phyloP scores from a whole-genome alignment of 2,888 invertebrate species.

The Drosophila quasianomalipes region DNA sequence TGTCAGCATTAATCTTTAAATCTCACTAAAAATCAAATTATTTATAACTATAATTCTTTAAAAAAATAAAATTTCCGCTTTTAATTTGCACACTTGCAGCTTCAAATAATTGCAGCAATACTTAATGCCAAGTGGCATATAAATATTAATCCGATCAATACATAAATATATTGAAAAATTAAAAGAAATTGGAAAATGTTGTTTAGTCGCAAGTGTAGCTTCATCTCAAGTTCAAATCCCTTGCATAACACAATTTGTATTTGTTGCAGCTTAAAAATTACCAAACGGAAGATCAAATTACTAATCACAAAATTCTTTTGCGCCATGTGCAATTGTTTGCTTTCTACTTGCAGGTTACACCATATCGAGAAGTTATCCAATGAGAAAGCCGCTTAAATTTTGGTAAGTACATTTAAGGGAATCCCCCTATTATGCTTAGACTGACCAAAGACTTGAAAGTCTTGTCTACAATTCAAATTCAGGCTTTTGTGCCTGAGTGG shows the following conservation, averaged over 20 bases:
- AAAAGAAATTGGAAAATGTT: neutral
- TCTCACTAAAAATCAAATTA: neutral
- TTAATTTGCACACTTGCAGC: constrained; percentile 49
- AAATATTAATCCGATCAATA: constrained; percentile 53
- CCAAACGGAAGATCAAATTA: constrained; percentile 55
- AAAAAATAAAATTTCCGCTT: neutral
- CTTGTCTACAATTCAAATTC: constrained; percentile 41
- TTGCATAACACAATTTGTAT: constrained; percentile 8
- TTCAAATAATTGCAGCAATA: constrained; percentile 34
- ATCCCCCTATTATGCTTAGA: neutral
- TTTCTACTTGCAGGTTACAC: constrained; percentile 84
- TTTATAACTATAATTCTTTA: neutral
- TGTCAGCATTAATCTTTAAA: neutral
- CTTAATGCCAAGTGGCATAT: constrained; percentile 26
- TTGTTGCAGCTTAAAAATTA: constrained; percentile 56
- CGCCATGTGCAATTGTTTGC: constrained; percentile 75
- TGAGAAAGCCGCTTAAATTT: constrained; percentile 85
- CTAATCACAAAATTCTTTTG: constrained; percentile 79
- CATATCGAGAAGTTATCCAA: constrained; percentile 85
- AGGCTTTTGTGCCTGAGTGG: constrained; percentile 56
- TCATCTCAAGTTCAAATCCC: neutral
- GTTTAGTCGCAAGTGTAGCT: constrained; percentile 9
- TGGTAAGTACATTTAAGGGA: constrained; percentile 77
- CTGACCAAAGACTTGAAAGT: constrained; percentile 27
- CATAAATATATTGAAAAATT: constrained; percentile 1